Conservation (phyloP, 2,888 invertebrate species). For the Monoplex corrugatus region DNA sequence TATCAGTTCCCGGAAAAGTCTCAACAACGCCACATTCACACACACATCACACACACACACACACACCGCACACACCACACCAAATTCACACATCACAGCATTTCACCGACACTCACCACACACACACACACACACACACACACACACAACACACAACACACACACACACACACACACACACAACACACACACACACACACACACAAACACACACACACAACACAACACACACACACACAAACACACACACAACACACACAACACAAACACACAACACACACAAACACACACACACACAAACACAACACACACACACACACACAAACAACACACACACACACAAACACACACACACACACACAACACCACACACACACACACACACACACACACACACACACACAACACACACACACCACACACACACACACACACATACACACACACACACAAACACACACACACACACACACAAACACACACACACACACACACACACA, state of each 20-base stretch:
- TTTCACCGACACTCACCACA: neutral
- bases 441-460: neutral
- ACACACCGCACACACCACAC: neutral
- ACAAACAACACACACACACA: too few species aligned
- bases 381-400: too few species aligned
- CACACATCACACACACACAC: neutral
- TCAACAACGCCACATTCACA: too few species aligned
- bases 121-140: neutral
- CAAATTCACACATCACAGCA: neutral
- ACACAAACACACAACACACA: neutral
- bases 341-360: too few species aligned
- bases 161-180: neutral
- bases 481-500: too few species aligned
- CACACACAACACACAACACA: neutral
- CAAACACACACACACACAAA: too few species aligned
- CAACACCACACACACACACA: too few species aligned
- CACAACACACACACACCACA: too few species aligned
- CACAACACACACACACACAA: neutral
- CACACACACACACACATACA: too few species aligned
- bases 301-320: too few species aligned
- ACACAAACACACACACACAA: neutral
- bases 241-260: neutral
- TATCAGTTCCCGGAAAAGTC: too few species aligned
- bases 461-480: neutral
- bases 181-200: neutral